Conservation (phyloP, 2,113 vertebrate species). For the Danio rerio region DNA sequence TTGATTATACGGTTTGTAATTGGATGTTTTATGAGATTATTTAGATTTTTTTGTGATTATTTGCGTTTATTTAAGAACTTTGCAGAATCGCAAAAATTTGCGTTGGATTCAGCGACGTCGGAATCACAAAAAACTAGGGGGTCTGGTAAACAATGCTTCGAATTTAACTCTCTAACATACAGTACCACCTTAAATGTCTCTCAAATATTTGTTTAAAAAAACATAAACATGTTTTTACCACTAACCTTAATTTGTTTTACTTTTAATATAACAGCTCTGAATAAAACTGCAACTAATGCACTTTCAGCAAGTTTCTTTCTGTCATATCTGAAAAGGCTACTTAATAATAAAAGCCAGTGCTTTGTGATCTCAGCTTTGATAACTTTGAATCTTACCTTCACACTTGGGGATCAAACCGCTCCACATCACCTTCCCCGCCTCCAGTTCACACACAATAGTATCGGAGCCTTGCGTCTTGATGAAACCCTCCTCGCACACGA, state of each 20-base stretch:
- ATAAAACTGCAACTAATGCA: background rate
- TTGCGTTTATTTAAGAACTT: no score
- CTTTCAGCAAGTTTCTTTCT: background rate
- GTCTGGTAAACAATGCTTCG: no score
- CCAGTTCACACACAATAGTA: conserved; percentile 92
- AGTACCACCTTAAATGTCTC: no score
- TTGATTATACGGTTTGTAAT: no score
- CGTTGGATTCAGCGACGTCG: no score
- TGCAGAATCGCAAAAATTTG: no score
- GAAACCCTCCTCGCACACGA: conserved; percentile 97
- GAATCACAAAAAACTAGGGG: no score
- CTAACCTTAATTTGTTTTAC: background rate
- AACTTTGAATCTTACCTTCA: conserved; percentile 83
- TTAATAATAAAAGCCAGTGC: background rate
- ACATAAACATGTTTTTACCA: background rate
- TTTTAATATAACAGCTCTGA: background rate
- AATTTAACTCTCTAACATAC: background rate
- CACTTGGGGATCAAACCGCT: conserved; percentile 94
- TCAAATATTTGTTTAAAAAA: no score
- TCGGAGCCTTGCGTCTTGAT: conserved; percentile 98
- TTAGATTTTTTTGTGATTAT: no score
- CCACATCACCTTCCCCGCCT: conserved; percentile 96
- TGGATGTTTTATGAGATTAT: no score
- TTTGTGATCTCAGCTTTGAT: background rate
- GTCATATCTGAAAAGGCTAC: background rate